These are phyloP conservation scores for Psilanteris sp. DNA, from an alignment of 1,140 invertebrate species.

Conservation along the genomic window DNA sequence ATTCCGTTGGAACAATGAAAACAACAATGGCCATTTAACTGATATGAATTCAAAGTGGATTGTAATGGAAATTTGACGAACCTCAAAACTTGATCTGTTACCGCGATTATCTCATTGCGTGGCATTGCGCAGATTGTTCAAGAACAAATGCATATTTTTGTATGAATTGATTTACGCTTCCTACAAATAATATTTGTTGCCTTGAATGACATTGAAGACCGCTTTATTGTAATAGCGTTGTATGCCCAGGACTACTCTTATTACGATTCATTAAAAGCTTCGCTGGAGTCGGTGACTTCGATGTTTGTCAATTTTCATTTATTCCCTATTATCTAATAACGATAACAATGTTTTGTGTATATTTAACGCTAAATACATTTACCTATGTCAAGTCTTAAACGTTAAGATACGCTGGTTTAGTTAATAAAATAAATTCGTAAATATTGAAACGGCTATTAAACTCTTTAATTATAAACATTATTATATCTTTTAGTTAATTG, in stretches of 20 bases:
- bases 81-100: conserved; percentile 6
- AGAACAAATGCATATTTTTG: conserved; percentile 4
- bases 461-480: too few species aligned
- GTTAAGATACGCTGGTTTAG: too few species aligned
- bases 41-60: too few species aligned
- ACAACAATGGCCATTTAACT: too few species aligned
- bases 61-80: too few species aligned
- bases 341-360: too few species aligned
- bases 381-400: too few species aligned
- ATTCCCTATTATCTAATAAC: conserved; percentile 23
- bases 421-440: too few species aligned
- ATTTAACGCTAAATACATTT: too few species aligned
- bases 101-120: conserved; percentile 10
- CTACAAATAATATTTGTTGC: background rate
- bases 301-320: background rate
- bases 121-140: conserved; percentile 1
- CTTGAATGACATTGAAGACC: conserved; percentile 14
- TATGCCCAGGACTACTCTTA: background rate
- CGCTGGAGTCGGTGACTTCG: background rate
- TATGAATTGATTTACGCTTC: background rate
- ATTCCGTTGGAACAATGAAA: too few species aligned
- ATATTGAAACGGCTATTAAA: too few species aligned
- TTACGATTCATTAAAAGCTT: conserved; percentile 5
- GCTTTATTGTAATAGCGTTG: conserved; percentile 6
- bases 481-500: too few species aligned